A percentile compares a stretch with the other conserved stretches of the same genome.
phyloP scores from a whole-genome alignment of 2,113 vertebrate species.

The Albula goreensis region DNA sequence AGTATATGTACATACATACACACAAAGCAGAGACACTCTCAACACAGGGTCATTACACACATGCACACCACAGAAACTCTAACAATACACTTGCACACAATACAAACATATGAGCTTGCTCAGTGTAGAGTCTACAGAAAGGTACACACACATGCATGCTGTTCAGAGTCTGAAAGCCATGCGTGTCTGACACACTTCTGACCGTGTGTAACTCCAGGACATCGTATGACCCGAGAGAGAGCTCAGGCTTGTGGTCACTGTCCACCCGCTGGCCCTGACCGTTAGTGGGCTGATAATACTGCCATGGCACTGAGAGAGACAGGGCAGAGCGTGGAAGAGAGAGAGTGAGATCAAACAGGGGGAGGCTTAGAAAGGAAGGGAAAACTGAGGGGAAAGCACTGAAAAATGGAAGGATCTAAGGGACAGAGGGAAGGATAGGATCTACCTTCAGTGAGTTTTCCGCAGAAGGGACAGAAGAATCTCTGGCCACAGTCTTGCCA shows the following conservation, averaged over 20 bases:
- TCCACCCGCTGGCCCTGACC: conserved; percentile 59
- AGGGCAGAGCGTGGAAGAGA: not conserved
- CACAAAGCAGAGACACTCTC: not conserved
- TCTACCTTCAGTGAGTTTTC: conserved; percentile 67
- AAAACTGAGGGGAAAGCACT: not conserved
- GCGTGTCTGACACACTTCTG: not conserved
- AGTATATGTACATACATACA: not conserved
- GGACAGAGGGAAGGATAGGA: not conserved
- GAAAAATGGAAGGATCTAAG: not conserved
- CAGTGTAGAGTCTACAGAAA: no score
- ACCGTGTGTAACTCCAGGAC: conserved; percentile 60
- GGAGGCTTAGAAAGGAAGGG: not conserved
- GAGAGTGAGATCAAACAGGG: not conserved
- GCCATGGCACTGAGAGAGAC: conserved; percentile 65
- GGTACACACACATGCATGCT: no score
- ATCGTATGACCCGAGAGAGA: conserved; percentile 72
- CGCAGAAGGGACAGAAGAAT: conserved; percentile 75
- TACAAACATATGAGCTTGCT: no score
- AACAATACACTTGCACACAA: no score
- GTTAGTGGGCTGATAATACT: conserved; percentile 69
- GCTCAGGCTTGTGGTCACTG: conserved; percentile 62
- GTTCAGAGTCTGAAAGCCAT: no score
- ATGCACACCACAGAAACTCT: no score
- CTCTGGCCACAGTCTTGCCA: conserved; percentile 78
- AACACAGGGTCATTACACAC: no score